These are phyloP conservation scores for Rhopilema esculentum DNA, from an alignment of 30 jellyfish, hydroid and myxozoan species.

Conservation along the genomic window DNA sequence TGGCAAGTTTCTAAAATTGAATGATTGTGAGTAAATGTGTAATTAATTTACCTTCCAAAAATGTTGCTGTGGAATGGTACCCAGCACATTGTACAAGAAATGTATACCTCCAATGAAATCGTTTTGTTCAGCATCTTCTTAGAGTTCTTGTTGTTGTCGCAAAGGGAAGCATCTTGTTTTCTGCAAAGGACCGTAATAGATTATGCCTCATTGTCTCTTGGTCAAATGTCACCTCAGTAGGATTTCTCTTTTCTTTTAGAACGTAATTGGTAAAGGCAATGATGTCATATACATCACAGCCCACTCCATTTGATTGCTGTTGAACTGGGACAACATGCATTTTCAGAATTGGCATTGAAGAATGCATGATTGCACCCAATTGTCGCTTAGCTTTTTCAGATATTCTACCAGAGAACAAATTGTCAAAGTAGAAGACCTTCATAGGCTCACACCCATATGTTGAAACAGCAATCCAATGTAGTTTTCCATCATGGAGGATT, in stretches of 20 bases:
- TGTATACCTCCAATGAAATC: neutral
- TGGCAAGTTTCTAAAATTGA: neutral
- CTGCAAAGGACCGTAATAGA: slow-evolving; percentile 14
- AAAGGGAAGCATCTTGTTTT: slow-evolving; percentile 1
- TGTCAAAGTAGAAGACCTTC: no score
- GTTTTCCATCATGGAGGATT: slow-evolving; percentile 23
- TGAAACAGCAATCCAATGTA: no score
- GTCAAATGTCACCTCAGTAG: slow-evolving; percentile 21
- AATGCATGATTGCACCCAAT: no score
- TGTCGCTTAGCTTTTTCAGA: no score
- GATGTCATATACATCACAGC: slow-evolving; percentile 12
- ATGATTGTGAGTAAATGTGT: neutral
- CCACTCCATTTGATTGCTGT: no score
- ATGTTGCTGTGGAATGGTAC: neutral
- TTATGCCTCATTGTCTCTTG: slow-evolving; percentile 34
- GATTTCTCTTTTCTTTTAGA: neutral
- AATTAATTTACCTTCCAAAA: neutral
- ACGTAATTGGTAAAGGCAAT: neutral
- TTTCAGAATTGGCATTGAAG: no score
- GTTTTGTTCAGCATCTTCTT: neutral
- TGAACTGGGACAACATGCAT: no score
- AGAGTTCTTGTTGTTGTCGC: neutral
- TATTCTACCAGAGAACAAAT: no score
- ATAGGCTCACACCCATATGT: no score
- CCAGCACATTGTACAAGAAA: neutral